Evolutionary conservation across 2,113 vertebrate genomes (phyloP).

Genomic region (mouse (Mus musculus)): DNA sequence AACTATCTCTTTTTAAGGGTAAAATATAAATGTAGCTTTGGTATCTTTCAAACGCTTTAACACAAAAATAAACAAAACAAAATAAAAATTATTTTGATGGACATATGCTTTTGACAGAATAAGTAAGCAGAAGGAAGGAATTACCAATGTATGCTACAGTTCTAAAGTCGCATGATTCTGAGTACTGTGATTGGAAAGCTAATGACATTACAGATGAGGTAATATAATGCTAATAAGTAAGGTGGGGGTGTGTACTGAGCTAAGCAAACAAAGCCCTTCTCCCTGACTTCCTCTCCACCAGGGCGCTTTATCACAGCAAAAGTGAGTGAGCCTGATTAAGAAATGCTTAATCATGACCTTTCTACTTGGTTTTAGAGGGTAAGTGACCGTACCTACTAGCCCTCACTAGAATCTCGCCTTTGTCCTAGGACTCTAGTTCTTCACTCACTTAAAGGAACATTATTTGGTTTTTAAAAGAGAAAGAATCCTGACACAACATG

Average conservation of each 20-base stretch:
- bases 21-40: background rate
- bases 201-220: background rate
- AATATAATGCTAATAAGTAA: background rate
- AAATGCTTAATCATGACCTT: background rate
- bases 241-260: background rate
- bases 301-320: background rate
- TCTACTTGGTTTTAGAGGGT: background rate
- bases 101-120: background rate
- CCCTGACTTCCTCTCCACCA: background rate
- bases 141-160: background rate
- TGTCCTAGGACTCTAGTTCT: background rate
- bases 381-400: background rate
- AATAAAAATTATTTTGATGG: background rate
- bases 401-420: background rate
- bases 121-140: background rate
- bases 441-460: background rate
- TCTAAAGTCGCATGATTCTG: background rate
- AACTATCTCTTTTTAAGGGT: background rate
- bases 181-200: background rate
- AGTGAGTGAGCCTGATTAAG: background rate
- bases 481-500: background rate
- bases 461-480: slow-evolving; percentile 18
- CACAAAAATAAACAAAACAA: background rate
- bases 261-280: background rate
- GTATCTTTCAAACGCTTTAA: background rate